Percentiles rank a stretch among this genome's conserved stretches.
Evolutionary conservation across 2,888 invertebrate species (phyloP).

Genomic region (Melanostoma mellinum): DNA sequence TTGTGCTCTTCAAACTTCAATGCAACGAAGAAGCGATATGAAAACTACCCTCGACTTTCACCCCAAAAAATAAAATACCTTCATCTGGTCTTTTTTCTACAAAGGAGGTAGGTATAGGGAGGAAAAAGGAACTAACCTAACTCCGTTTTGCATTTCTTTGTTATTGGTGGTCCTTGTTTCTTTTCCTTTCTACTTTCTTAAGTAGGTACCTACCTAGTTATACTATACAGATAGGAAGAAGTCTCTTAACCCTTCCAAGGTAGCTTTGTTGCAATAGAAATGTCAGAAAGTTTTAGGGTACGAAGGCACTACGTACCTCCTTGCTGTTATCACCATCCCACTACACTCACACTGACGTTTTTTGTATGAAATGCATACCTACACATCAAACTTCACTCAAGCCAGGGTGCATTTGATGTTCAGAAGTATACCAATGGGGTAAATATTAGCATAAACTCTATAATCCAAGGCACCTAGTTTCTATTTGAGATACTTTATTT

Average conservation of each 20-base stretch:
- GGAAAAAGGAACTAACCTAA: constrained; percentile 9
- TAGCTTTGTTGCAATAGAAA: constrained; percentile 58
- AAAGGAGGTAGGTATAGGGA: constrained; percentile 1
- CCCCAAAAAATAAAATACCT: constrained; percentile 40
- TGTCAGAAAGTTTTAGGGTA: constrained; percentile 61
- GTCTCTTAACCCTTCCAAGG: constrained; percentile 59
- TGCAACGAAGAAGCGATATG: constrained; percentile 57
- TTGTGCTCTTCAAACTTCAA: constrained; percentile 34
- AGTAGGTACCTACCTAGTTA: not conserved
- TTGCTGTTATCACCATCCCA: not conserved
- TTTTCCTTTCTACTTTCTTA: not conserved
- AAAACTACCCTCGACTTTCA: constrained; percentile 69
- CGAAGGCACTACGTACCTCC: not conserved
- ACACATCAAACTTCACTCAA: not conserved
- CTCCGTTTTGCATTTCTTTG: constrained; percentile 4
- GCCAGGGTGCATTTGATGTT: constrained; percentile 57
- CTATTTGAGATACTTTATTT: constrained; percentile 50
- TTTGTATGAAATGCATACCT: constrained; percentile 30
- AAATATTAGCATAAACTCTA: constrained; percentile 66
- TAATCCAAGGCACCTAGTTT: constrained; percentile 67
- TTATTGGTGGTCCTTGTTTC: constrained; percentile 2
- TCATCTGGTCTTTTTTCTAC: constrained; percentile 45
- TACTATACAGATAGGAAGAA: too few relatives aligned
- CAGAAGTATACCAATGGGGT: constrained; percentile 36
- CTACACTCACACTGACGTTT: constrained; percentile 3